phyloP scores from a whole-genome alignment of 37 sponge, comb jelly and placozoan genomes.

The Aphrocallistes beatrix region DNA sequence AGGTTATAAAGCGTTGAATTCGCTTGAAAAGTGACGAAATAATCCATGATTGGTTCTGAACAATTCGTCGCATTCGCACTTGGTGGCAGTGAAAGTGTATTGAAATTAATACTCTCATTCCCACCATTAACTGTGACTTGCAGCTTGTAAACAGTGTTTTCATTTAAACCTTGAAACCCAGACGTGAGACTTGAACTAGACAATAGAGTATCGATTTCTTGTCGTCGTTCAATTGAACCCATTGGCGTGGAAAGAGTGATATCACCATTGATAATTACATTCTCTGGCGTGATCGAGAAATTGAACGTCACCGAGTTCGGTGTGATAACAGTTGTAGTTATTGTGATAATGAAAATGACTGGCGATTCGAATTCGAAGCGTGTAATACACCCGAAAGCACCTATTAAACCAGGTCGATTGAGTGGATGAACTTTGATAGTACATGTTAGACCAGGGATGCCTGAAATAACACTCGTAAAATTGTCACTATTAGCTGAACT shows the following conservation, averaged over 20 bases:
- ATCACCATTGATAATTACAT: not conserved
- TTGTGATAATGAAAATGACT: not conserved
- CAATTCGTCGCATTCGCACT: no score
- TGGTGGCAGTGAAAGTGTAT: no score
- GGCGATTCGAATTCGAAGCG: not conserved
- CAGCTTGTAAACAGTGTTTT: not conserved
- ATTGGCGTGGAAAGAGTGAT: not conserved
- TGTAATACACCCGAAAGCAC: not conserved
- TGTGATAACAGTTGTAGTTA: not conserved
- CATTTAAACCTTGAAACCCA: not conserved
- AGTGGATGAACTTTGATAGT: not conserved
- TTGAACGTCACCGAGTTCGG: not conserved
- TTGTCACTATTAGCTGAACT: not conserved
- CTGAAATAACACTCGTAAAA: not conserved
- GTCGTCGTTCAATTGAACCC: not conserved
- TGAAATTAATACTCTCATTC: not conserved
- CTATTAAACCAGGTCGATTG: not conserved
- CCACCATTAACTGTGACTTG: not conserved
- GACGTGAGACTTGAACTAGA: not conserved
- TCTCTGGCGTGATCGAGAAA: not conserved
- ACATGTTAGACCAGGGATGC: not conserved
- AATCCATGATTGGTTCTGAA: no score
- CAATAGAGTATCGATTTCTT: not conserved
- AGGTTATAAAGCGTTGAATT: no score
- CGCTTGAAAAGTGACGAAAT: no score